phyloP scores from a whole-genome alignment of 2,113 vertebrate species.

The Loxodonta africana region DNA sequence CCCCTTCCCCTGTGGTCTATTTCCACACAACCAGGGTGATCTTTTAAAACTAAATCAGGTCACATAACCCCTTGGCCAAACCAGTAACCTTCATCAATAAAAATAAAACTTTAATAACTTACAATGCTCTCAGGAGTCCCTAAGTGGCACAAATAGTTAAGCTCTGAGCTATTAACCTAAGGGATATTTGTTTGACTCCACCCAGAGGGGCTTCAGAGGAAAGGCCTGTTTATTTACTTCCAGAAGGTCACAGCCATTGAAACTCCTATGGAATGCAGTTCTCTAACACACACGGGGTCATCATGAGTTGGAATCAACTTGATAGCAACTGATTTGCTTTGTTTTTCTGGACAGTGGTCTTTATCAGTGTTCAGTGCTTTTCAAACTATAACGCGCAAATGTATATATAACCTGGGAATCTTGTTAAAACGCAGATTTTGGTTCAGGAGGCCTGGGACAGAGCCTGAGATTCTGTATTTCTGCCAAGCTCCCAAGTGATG shows the following conservation, averaged over 20 bases:
- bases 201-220: too few species aligned
- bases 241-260: too few species aligned
- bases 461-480: background rate
- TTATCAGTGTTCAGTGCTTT: background rate
- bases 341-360: background rate
- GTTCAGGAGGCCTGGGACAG: background rate
- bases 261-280: too few species aligned
- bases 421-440: background rate
- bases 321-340: too few species aligned
- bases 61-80: background rate
- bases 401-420: background rate
- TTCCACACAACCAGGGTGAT: background rate
- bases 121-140: background rate
- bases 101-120: background rate
- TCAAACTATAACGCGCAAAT: background rate
- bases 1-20: fast-evolving
- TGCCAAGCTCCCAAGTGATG: background rate
- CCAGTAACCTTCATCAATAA: background rate
- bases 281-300: too few species aligned
- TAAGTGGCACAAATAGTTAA: too few species aligned
- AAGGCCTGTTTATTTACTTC: too few species aligned
- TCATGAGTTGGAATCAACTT: too few species aligned
- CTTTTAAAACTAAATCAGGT: background rate
- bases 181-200: too few species aligned
- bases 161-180: too few species aligned